Percentiles rank a stretch among this genome's conserved stretches.
phyloP scores from a whole-genome alignment of 2,113 vertebrate species.

The Pluvianellus socialis region DNA sequence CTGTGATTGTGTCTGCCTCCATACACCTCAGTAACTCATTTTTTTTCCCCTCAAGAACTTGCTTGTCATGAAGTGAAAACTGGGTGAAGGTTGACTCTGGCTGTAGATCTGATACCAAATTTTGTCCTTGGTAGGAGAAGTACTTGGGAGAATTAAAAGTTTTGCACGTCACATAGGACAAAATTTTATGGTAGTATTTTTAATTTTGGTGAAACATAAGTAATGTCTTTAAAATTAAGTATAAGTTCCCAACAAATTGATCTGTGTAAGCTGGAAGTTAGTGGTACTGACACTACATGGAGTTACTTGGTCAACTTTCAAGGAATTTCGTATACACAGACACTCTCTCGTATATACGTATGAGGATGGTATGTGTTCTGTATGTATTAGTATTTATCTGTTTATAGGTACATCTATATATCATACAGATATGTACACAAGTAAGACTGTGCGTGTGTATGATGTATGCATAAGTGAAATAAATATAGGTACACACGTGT shows the following conservation, averaged over 20 bases:
- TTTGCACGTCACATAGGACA: background rate
- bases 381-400: background rate
- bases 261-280: background rate
- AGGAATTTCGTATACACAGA: background rate
- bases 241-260: background rate
- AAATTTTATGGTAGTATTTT: background rate
- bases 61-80: background rate
- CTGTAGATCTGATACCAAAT: background rate
- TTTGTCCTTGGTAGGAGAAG: background rate
- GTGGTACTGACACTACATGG: background rate
- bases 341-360: accelerated
- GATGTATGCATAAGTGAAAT: background rate
- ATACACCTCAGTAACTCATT: background rate
- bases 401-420: background rate
- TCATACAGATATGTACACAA: background rate
- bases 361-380: background rate
- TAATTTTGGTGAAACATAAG: background rate
- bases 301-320: background rate
- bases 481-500: background rate
- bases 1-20: background rate
- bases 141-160: background rate
- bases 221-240: background rate
- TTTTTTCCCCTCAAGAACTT: background rate
- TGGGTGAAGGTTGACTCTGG: background rate
- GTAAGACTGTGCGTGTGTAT: background rate